phyloP scores from a whole-genome alignment of 2,113 vertebrate genomes.

The Hemiscyllium ocellatum region DNA sequence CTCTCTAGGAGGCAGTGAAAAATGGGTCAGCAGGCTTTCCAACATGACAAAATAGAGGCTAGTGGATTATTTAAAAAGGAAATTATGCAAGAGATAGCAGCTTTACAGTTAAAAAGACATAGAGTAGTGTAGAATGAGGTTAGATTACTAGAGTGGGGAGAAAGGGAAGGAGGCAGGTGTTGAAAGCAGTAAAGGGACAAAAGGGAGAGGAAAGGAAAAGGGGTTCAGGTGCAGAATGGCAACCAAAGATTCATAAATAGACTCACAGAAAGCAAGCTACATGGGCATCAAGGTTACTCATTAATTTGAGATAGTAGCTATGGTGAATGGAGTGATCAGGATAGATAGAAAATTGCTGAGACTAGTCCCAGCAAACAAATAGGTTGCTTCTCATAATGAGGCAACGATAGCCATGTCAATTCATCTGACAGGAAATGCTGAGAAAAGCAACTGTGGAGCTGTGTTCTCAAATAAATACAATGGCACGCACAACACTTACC shows the following conservation, averaged over 20 bases:
- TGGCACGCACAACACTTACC: conserved; percentile 54
- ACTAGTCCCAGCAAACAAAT: not conserved
- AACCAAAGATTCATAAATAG: not conserved
- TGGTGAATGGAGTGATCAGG: not conserved
- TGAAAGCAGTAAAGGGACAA: not conserved
- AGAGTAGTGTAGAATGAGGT: not conserved
- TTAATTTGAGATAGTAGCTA: not conserved
- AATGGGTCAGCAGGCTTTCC: not conserved
- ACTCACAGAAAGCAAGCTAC: not conserved
- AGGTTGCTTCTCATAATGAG: not conserved
- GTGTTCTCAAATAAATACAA: not conserved
- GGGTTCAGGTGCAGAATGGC: not conserved
- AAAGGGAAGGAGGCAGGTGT: not conserved
- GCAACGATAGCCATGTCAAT: not conserved
- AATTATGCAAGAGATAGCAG: not conserved
- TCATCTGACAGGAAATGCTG: not conserved
- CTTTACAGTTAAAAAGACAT: not conserved
- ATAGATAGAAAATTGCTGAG: not conserved
- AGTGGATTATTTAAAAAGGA: not conserved
- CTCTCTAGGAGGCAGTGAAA: not conserved
- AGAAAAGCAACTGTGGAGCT: not conserved
- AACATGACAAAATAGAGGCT: not conserved
- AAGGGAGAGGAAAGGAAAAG: not conserved
- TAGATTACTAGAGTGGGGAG: not conserved
- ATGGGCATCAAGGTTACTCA: not conserved